Base-by-base conservation (phyloP, 1,140 invertebrate species). In the Acromyrmex heyeri region DNA sequence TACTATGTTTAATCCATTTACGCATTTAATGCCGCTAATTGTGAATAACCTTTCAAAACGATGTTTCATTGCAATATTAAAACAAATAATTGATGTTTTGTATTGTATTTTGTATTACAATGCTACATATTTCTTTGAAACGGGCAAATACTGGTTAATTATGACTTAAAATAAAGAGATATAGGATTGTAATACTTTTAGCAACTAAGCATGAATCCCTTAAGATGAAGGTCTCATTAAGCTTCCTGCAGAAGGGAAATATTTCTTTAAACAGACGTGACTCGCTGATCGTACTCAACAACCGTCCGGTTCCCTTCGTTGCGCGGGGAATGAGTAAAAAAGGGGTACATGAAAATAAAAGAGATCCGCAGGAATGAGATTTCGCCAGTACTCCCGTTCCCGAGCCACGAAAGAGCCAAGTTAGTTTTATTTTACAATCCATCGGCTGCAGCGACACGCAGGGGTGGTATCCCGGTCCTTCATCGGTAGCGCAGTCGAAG, bases 341-440 rank as follows among this genome's bases (percentile, higher is more conserved):
- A 87, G 38, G 88, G 75, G 69, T 90, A 79, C 85, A 91, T 90
- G 86, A 86, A 92, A 92, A 93, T 93, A 92, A 81, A 91, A 88
- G 89, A 91, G 91, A 92, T 93, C 92, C 91, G 90, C 88, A 93
- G 93, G 92, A 95, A 95, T 95, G 93, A 94, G 93, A 94, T 95
- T 95, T 95, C 92, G 91, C 86, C 85, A 87, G 92, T 93, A 92
- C 92, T 93, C 91, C 14, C 86, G 90, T 92, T 90, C 89, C 86
- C 91, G 90, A 89, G 92, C 91, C 92, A 93, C 93, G 92, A 95
- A 93, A 95, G 89, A 94, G 94, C 93, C 94, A 94, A 95, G 94
- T 95, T 95, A 94, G 95, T 95, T 95, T 95, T 95, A 95, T 95
- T 95, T 95, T 95, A 95, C 95, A 95, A 95, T 95, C 94, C 94